Base-by-base conservation (phyloP, 2,113 vertebrate species). In the Todiramphus saurophagus region DNA sequence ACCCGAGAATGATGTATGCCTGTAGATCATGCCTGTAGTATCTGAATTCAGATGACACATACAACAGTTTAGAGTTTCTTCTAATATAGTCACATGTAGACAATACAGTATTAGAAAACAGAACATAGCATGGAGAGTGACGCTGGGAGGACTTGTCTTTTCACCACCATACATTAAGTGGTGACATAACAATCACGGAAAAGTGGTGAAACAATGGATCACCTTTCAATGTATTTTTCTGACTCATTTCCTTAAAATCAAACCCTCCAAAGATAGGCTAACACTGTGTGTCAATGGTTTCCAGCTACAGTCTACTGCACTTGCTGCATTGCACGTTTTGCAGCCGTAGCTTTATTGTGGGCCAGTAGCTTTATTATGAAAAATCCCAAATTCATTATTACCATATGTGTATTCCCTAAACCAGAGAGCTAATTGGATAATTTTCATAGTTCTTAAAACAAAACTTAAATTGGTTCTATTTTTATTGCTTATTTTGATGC, bases 201-300 rank as follows among this genome's bases (percentile, higher is more conserved):
- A 74, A 82, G 50, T 13, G 11, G 5, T 66, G n/a, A 74, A 81
- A 55, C 7, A 50, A 50, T 75, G 48, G 20, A 59, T 86, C 56
- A 70, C 16, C 46, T 66, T 89, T 70, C 66, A 82, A 66, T 27
- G 59, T 8, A 11, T 79, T 78, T 87, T 83, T 80, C 46, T 77
- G 59, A 60, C 31, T 83, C 39, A 50, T 60, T 86, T 93, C 58
- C 83, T 87, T 74, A 75, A 93, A 92, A 50, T 25, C 39, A 53
- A 80, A 89, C 30, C 25, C 1, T 2, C 48, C 13, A 43, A 58
- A 62, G 41, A 59, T 28, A 30, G 23, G 73, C 75, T 58, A 70
- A 43, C 16, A 30, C 31, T 18, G 3, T 3, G 37, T 83, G 76
- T 37, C 50, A 60, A 2, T 10, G 19, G 17, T 62, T 85, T 92